Evolutionary conservation across 2,888 invertebrate species (phyloP).

Genomic region (Netelia inedita): DNA sequence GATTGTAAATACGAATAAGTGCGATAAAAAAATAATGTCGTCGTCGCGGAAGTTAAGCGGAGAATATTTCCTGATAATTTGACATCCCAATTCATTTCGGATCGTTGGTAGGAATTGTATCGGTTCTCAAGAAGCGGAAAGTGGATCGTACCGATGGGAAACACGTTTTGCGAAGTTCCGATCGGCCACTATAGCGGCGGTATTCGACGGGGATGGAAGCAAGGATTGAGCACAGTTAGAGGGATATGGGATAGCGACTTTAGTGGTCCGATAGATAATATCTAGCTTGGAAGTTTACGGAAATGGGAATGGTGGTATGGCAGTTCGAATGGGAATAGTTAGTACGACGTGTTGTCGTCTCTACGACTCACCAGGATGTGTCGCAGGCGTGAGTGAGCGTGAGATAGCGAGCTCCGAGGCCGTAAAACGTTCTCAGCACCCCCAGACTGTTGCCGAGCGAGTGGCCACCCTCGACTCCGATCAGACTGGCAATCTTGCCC

Average conservation of each 20-base stretch:
- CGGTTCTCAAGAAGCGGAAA: not conserved
- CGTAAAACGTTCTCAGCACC: conserved; percentile 95
- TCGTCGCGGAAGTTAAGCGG: not conserved
- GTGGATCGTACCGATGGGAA: conserved; percentile 26
- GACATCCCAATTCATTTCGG: conserved; percentile 8
- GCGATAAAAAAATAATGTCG: not conserved
- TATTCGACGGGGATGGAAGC: conserved; percentile 30
- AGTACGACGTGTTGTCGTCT: conserved; percentile 53
- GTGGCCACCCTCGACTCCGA: conserved; percentile 97
- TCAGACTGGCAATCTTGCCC: conserved; percentile 94
- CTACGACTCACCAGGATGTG: conserved; percentile 90
- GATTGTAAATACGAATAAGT: no score
- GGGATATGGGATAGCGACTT: conserved; percentile 40
- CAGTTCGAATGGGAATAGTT: conserved; percentile 33
- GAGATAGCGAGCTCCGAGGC: conserved; percentile 94
- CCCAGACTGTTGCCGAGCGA: conserved; percentile 95
- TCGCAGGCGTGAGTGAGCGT: conserved; percentile 97
- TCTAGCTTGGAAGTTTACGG: conserved; percentile 14
- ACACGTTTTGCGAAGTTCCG: conserved; percentile 23
- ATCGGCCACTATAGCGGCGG: conserved; percentile 3
- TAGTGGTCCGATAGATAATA: conserved; percentile 39
- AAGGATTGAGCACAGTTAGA: conserved; percentile 31
- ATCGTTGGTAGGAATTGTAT: conserved; percentile 4
- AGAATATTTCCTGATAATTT: not conserved
- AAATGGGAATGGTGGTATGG: conserved; percentile 14